Evolutionary conservation across 2,113 vertebrate genomes (phyloP), one percentile per base, ranked within the genome.

Genomic region (Tilapia sparmanii): DNA sequence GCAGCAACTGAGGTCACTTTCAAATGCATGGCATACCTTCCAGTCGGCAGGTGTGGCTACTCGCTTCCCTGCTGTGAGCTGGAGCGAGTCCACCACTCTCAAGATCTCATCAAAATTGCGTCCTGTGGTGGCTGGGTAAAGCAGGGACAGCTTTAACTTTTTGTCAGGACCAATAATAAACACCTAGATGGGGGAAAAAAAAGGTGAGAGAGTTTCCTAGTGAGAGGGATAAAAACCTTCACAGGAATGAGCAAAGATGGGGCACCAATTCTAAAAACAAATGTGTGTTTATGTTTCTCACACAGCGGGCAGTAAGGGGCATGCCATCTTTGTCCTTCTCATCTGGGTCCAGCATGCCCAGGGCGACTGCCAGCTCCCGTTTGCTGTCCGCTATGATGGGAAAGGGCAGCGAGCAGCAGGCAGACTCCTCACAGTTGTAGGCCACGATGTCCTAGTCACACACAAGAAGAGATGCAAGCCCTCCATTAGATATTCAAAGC

Each of bases 101-200:
- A 99, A 93, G 91, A 99, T 98, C 96, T 99, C 98, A 82, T 98
- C 97, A 47, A 99, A 99, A 91, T 98, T 99, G 80, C 98, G 97
- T 22, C 98, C 98, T 0, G 98, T 99, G 87, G 97, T 98, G 33
- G 98, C 97, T 19, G 98, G 98, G 83, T 99, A 99, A 63, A 99
- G 97, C 88, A 99, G 93, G 0, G 98, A 99, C 24, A 99, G 97
- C 89, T 98, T 99, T 86, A 99, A 89, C 93, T 96, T 98, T 96
- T 99, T 99, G 91, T 99, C 98, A 0, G 98, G 98, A 26, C 98
- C 97, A 54, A 99, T 98, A 84, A 99, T 1, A 4, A 98, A 99
- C 73, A 99, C 98, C 98, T 99, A 76, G 53, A 52, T 29, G 45
- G 33, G 33, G 31, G 33, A 0, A 3, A 2, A 7, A 52, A 26